phyloP scores from a whole-genome alignment of 2,797 vertebrate genomes.

The Bovichtus variegatus region DNA sequence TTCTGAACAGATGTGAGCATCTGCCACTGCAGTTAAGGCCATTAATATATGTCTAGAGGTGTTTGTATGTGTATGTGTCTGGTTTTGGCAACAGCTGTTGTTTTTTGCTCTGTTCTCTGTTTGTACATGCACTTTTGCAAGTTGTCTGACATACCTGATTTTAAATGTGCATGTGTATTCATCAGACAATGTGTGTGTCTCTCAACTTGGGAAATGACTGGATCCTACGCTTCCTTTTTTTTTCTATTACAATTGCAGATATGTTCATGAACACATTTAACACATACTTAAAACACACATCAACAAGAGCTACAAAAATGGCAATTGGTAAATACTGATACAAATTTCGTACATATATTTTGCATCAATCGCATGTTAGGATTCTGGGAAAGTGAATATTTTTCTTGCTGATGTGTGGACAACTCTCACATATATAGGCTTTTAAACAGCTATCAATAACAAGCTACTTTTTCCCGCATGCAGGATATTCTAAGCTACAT shows the following conservation, averaged over 20 bases:
- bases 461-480: background rate
- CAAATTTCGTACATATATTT: too few relatives aligned
- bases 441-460: background rate
- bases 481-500: background rate
- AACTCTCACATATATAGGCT: background rate
- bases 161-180: slow-evolving; percentile 37
- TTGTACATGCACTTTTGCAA: slow-evolving; percentile 23
- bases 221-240: background rate
- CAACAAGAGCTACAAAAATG: background rate
- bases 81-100: slow-evolving; percentile 66
- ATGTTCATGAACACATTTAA: background rate
- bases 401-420: background rate
- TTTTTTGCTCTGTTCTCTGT: slow-evolving; percentile 46
- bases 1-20: slow-evolving; percentile 78
- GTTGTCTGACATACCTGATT: slow-evolving; percentile 18
- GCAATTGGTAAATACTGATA: background rate
- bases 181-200: background rate
- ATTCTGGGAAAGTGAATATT: background rate
- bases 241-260: background rate
- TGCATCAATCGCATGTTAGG: background rate
- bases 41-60: slow-evolving; percentile 78
- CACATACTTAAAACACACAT: background rate
- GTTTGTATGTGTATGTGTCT: slow-evolving; percentile 67
- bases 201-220: background rate
- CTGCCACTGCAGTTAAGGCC: slow-evolving; percentile 68